Evolutionary conservation across 2,113 vertebrate genomes (phyloP).

Genomic region (Ardeotis arabs): DNA sequence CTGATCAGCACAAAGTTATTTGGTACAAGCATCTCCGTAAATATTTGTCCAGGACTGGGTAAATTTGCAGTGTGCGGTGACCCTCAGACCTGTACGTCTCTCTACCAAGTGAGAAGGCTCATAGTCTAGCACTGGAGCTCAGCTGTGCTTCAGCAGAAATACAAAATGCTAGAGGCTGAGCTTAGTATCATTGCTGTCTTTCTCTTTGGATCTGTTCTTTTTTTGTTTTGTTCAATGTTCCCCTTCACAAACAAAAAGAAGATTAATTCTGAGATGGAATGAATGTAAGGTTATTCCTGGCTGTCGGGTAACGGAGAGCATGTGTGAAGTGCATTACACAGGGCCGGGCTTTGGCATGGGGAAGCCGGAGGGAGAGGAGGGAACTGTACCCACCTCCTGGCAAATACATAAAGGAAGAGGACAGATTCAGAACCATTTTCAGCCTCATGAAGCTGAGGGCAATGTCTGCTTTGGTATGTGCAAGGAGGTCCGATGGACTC

Average conservation of each 20-base stretch:
- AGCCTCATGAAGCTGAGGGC: neutral
- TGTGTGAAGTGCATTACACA: neutral
- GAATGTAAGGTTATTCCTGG: neutral
- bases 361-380: neutral
- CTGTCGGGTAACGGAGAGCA: neutral
- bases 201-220: neutral
- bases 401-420: neutral
- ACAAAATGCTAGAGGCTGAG: neutral
- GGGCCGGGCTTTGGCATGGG: neutral
- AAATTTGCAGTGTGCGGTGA: slow-evolving; percentile 69
- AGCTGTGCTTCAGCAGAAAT: neutral
- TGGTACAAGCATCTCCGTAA: slow-evolving; percentile 69
- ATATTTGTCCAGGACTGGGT: slow-evolving; percentile 76
- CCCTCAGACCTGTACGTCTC: slow-evolving; percentile 47
- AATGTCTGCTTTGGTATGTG: neutral
- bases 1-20: slow-evolving; percentile 74
- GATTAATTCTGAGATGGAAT: neutral
- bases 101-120: slow-evolving; percentile 12
- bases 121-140: slow-evolving; percentile 9
- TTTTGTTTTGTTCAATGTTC: neutral
- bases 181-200: neutral
- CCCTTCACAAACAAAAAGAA: neutral
- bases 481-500: neutral
- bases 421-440: neutral
- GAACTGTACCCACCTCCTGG: neutral